These are phyloP conservation scores for Semotilus atromaculatus DNA, from an alignment of 2,797 vertebrate genomes.

Conservation along the genomic window DNA sequence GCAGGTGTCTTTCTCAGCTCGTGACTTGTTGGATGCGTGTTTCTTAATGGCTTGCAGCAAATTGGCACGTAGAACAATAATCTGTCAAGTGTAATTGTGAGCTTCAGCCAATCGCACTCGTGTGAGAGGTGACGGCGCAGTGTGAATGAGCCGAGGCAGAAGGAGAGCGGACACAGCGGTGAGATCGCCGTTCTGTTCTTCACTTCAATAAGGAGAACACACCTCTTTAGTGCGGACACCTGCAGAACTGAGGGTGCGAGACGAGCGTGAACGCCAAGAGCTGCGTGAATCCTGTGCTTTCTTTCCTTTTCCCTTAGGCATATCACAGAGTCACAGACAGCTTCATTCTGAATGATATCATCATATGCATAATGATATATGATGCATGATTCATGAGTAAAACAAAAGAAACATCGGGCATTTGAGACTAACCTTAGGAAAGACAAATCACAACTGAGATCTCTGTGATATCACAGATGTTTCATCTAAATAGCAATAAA, in stretches of 20 bases:
- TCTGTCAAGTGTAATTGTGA: slow-evolving; percentile 27
- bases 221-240: slow-evolving; percentile 53
- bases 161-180: slow-evolving; percentile 25
- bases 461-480: not conserved
- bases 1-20: slow-evolving; percentile 7
- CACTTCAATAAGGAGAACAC: slow-evolving; percentile 42
- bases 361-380: slow-evolving; percentile 7
- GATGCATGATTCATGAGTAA: not conserved
- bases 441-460: not conserved
- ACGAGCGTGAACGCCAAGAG: slow-evolving; percentile 48
- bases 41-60: not conserved
- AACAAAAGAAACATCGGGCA: not conserved
- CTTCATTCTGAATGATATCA: slow-evolving; percentile 7
- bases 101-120: not conserved
- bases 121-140: not conserved
- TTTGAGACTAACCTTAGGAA: not conserved
- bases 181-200: slow-evolving; percentile 43
- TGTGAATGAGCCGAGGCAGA: slow-evolving; percentile 1
- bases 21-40: slow-evolving; percentile 25
- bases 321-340: not conserved
- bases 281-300: slow-evolving; percentile 23
- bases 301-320: slow-evolving; percentile 21
- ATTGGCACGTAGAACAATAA: slow-evolving; percentile 31
- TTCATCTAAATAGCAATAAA: not conserved
- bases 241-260: slow-evolving; percentile 52